phyloP scores from a whole-genome alignment of 2,888 invertebrate species.

The Ormyrus labotus region DNA sequence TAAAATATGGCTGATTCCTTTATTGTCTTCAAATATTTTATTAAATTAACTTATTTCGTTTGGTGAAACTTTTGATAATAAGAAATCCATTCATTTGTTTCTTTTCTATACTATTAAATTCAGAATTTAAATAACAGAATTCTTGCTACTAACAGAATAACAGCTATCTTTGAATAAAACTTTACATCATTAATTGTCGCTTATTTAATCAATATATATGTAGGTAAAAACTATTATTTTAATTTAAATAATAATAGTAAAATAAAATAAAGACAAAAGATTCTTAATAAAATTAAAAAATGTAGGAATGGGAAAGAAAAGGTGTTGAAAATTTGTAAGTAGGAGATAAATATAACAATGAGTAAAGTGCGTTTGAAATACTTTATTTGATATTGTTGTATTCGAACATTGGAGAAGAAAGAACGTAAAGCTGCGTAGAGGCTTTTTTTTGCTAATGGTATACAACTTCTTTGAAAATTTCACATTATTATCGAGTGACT shows the following conservation, averaged over 20 bases:
- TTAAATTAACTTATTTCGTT: no score
- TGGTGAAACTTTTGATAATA: no score
- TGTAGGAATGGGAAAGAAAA: not conserved
- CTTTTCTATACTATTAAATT: no score
- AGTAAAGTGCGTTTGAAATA: constrained; percentile 62
- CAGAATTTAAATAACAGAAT: no score
- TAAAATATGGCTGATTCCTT: no score
- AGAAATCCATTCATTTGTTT: no score
- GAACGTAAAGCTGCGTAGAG: constrained; percentile 68
- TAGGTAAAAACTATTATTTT: not conserved
- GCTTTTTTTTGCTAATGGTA: constrained; percentile 63
- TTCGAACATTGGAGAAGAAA: constrained; percentile 64
- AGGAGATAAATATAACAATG: constrained; percentile 6
- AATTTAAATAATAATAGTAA: not conserved
- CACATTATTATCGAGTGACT: constrained; percentile 73
- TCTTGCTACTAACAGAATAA: no score
- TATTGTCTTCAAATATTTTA: no score
- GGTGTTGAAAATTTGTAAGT: not conserved
- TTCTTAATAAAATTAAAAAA: not conserved
- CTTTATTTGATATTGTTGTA: constrained; percentile 73
- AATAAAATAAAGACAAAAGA: no score
- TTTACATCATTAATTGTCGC: no score
- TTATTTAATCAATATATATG: not conserved
- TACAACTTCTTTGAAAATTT: constrained; percentile 63
- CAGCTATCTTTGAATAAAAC: no score